Evolutionary conservation across 2,113 vertebrate species (phyloP), one percentile per base, ranked within the genome.

Genomic region (Ophiodon elongatus): DNA sequence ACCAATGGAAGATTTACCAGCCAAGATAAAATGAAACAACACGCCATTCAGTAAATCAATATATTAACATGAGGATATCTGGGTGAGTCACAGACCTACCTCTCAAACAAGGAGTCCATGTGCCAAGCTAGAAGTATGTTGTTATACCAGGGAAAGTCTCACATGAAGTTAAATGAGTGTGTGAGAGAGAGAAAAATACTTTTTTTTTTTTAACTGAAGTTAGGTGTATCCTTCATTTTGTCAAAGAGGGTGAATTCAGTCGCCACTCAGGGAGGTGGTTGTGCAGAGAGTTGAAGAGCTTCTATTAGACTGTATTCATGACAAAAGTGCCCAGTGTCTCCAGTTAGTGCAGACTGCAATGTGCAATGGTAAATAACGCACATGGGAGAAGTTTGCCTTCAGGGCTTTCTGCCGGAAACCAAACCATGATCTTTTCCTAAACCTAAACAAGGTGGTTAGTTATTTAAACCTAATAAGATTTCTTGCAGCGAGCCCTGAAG

Each of bases 61-160:
- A 15, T 8, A 50, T 41, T 33, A 39, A 60, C 37, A 35, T 23
- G 11, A 68, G 15, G 25, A 45, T 62, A 25, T 59, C 57, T 69
- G 31, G 31, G 5, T 27, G 35, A 69, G 43, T 11, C 21, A 15
- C 19, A 21, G 23, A 57, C n/a, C 10, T 25, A 65, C 54, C 76
- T 62, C 63, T 33, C 33, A 47, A 87, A 64, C 77, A 39, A 72
- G 71, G 29, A 45, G 4, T 15, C 31, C 65, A 59, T 27, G 37
- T 73, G 50, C 11, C n/a, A 31, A 57, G 23, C 56, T 35, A 15
- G 29, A 72, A 62, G 29, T 57, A 56, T 64, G 76, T 15, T 62
- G 64, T 72, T 78, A 47, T 37, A 77, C 35, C 31, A 33, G 71
- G n/a, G 8, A 7, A 77, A 4, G 3, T 56, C 4, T 72, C 37